Base-by-base conservation (phyloP, 2,113 vertebrate genomes). In the Manacus vitellinus region DNA sequence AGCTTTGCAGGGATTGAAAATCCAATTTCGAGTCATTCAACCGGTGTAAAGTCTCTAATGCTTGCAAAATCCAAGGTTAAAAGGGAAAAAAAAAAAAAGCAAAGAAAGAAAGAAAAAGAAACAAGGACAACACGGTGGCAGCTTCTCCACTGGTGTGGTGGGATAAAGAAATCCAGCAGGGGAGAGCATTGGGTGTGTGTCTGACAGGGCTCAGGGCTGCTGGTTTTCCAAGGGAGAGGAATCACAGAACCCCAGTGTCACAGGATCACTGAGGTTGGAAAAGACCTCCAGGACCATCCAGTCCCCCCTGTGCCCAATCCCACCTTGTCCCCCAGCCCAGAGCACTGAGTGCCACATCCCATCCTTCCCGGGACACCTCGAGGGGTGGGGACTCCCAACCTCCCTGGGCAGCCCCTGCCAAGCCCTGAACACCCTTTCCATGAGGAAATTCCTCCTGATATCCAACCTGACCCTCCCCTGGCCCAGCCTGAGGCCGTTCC, bases 21-120 rank as follows among this genome's bases (percentile, higher is more conserved):
- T 94, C 80, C 92, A 92, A 92, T 95, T 92, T 86, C 35, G 63
- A 49, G 80, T 82, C 63, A 51, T 59, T 85, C 61, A 70, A 22
- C 27, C n/a, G 27, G 66, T 18, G 39, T 44, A 66, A 74, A 82
- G 24, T 12, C 65, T 68, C 58, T 85, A 89, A 85, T 78, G 80
- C 71, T 68, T 41, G 27, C 88, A 78, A 63, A 89, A 80, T 56
- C 77, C 79, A 77, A 84, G 46, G 55, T 43, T 4, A 41, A 76
- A 33, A 33, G 37, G 18, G 30, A 15, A 31, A 37, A 39, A 70
- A 39, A 31, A 41, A 18, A 37, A 19, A n/a, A 37, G 23, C 5
- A 7, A 10, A 24, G 9, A n/a, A 52, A 59, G 6, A 44, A 47
- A 55, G 6, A 22, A 41, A 66, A 41, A 54, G n/a, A 41, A 84